Evolutionary conservation across 2,797 vertebrate genomes (phyloP).

Genomic region (Crax fasciolata): DNA sequence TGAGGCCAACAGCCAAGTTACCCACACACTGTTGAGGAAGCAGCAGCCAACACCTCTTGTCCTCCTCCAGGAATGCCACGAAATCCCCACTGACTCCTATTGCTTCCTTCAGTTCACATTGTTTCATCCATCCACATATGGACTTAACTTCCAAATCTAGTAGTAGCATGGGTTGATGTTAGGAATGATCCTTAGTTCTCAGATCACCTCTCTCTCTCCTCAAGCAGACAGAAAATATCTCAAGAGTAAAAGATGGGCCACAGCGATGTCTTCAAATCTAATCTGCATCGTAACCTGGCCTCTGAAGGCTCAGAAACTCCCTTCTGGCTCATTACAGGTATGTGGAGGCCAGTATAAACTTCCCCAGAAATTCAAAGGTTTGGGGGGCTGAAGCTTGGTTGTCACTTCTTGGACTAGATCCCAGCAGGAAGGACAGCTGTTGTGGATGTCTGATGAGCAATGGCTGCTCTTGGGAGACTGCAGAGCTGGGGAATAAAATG

Average conservation of each 20-base stretch:
- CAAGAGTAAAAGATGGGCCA: not conserved
- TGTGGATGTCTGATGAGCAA: not conserved
- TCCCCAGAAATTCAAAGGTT: not conserved
- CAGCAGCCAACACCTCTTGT: conserved; percentile 31
- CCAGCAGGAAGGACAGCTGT: not conserved
- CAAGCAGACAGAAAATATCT: not conserved
- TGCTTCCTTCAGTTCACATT: conserved; percentile 2
- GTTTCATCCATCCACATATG: conserved; percentile 38
- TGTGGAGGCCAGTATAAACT: not conserved
- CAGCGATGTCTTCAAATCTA: not conserved
- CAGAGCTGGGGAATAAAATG: not conserved
- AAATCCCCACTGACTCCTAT: conserved; percentile 4
- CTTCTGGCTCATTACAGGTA: not conserved
- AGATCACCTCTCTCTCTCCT: not conserved
- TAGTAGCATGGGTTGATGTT: not conserved
- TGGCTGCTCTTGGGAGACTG: not conserved
- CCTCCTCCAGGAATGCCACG: conserved; percentile 17
- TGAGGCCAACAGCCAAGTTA: conserved; percentile 34
- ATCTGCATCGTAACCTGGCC: not conserved
- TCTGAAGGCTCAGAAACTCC: not conserved
- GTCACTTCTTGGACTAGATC: not conserved
- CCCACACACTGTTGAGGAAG: not conserved
- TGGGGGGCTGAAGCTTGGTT: not conserved
- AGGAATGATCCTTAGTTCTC: not conserved
- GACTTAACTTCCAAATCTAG: not conserved